Percentiles rank a stretch among this genome's conserved stretches.
Conservation (phyloP, 2,888 invertebrate species). For the Monochamus alternatus region DNA sequence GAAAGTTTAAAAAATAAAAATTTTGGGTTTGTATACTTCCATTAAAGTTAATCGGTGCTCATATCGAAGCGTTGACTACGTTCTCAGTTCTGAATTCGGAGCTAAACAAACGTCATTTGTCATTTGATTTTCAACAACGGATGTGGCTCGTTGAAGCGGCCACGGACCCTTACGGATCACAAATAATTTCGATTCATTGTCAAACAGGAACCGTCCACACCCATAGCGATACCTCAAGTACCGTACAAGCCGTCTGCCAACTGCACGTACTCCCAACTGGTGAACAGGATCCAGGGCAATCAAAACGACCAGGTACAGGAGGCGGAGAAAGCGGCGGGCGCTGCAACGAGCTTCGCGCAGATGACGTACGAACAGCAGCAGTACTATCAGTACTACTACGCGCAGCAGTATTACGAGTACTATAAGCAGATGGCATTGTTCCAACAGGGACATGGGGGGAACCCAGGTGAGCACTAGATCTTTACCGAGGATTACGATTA, state of each 20-base stretch:
- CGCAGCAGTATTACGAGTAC: constrained; percentile 69
- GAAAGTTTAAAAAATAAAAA: not conserved
- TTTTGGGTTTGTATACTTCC: not conserved
- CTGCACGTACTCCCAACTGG: constrained; percentile 90
- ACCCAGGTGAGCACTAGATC: constrained; percentile 50
- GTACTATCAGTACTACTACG: constrained; percentile 69
- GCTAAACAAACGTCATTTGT: not conserved
- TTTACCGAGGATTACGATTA: not conserved
- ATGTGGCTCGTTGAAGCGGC: constrained; percentile 13
- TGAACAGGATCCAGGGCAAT: constrained; percentile 86
- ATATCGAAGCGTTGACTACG: not conserved
- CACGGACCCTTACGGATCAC: constrained; percentile 31
- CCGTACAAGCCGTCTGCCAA: constrained; percentile 88
- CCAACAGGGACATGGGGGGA: constrained; percentile 56
- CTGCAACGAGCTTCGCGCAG: constrained; percentile 49
- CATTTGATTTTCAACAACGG: constrained; percentile 5
- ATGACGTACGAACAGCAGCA: constrained; percentile 67
- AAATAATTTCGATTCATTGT: constrained; percentile 54
- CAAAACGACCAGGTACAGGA: constrained; percentile 42
- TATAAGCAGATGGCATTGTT: constrained; percentile 67
- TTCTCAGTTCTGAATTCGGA: not conserved
- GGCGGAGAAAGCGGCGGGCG: constrained; percentile 64
- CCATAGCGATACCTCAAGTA: constrained; percentile 71
- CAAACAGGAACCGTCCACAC: constrained; percentile 50
- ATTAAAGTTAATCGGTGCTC: not conserved